Percentiles rank a stretch among this genome's conserved stretches.
These are phyloP conservation scores for Otolemur crassicaudatus DNA, from an alignment of 2,797 vertebrate genomes.

Conservation along the genomic window DNA sequence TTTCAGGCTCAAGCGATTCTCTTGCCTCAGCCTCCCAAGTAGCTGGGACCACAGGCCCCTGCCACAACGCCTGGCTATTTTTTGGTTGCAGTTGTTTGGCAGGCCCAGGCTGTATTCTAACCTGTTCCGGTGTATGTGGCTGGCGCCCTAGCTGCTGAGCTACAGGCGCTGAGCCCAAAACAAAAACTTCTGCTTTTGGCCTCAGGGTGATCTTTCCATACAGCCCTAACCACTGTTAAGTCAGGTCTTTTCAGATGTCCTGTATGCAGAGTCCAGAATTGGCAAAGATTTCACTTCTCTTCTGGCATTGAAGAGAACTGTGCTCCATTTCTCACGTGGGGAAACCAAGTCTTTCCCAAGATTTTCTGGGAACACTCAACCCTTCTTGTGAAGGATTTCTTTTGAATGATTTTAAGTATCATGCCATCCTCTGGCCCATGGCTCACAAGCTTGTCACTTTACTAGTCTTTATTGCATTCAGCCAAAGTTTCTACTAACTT, in stretches of 20 bases:
- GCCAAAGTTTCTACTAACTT: conserved; percentile 32
- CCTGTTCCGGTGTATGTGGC: too few species aligned
- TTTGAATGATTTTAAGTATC: neutral
- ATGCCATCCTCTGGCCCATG: neutral
- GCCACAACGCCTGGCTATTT: too few species aligned
- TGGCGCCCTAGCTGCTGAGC: too few species aligned
- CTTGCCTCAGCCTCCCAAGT: too few species aligned
- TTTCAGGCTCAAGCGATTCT: too few species aligned
- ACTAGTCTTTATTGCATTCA: neutral
- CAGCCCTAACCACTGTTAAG: neutral
- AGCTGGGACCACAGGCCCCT: too few species aligned
- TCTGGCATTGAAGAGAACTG: neutral
- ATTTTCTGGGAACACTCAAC: neutral
- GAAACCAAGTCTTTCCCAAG: neutral
- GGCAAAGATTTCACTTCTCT: neutral
- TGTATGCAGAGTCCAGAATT: neutral
- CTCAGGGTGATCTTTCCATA: neutral
- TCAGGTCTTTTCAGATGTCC: neutral
- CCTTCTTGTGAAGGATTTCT: neutral
- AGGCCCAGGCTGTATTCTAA: too few species aligned
- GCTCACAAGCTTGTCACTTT: neutral
- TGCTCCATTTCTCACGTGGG: neutral
- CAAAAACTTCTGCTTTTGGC: neutral
- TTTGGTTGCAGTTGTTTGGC: too few species aligned
- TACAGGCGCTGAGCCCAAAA: too few species aligned